Evolutionary conservation across 2,113 vertebrate species (phyloP).

Genomic region (Neodontobutis hainanensis): DNA sequence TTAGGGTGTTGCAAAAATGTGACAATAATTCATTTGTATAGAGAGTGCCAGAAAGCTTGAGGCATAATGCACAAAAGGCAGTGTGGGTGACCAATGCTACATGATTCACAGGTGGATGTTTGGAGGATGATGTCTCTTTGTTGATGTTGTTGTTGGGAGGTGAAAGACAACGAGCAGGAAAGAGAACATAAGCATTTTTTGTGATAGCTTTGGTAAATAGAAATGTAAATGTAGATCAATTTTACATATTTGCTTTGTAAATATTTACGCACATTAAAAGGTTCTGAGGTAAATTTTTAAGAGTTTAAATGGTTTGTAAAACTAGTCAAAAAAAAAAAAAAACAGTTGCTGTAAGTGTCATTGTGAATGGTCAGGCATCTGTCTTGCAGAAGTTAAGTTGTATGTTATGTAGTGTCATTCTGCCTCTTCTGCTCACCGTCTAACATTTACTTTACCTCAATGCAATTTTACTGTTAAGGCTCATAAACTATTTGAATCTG

Average conservation of each 20-base stretch:
- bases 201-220: no score
- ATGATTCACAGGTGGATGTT: slow-evolving; percentile 41
- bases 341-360: neutral
- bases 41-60: slow-evolving; percentile 20
- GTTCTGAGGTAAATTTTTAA: no score
- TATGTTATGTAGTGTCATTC: slow-evolving; percentile 5
- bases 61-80: slow-evolving; percentile 23
- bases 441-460: slow-evolving; percentile 5
- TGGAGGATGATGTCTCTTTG: slow-evolving; percentile 5
- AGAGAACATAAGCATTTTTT: neutral
- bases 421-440: slow-evolving; percentile 1
- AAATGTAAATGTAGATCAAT: no score
- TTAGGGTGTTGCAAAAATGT: no score
- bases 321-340: no score
- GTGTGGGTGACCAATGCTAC: slow-evolving; percentile 36
- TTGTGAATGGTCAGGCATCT: neutral
- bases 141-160: slow-evolving; percentile 18
- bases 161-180: slow-evolving; percentile 22
- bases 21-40: neutral
- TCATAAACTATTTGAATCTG: neutral
- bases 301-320: no score
- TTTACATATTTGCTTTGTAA: no score
- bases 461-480: slow-evolving; percentile 13
- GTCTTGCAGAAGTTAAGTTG: neutral
- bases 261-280: no score